phyloP scores from a whole-genome alignment of 2,797 vertebrate species.

The Eulemur coronatus region DNA sequence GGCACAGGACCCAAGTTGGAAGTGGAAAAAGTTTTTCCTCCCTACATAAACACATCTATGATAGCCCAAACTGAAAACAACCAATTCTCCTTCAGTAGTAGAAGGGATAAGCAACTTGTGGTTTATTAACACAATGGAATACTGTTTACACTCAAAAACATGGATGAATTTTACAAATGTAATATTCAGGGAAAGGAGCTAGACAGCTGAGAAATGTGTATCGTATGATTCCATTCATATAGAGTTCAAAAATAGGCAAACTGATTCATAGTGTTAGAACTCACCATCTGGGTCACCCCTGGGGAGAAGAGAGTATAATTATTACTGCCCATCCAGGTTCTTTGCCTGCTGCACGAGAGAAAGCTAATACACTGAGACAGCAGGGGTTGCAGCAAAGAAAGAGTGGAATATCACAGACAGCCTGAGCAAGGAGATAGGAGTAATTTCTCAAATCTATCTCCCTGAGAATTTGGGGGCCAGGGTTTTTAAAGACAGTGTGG shows the following conservation, averaged over 20 bases:
- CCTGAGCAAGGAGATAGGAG: neutral
- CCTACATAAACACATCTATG: neutral
- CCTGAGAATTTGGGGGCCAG: neutral
- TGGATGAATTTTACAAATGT: constrained; percentile 13
- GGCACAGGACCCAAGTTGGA: neutral
- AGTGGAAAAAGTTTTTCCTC: neutral
- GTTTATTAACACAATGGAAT: neutral
- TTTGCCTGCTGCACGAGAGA: neutral
- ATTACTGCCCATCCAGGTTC: neutral
- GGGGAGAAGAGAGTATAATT: neutral
- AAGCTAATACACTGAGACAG: neutral
- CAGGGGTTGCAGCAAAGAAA: neutral
- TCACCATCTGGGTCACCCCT: neutral
- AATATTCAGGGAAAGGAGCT: neutral
- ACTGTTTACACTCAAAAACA: neutral
- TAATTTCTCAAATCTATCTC: neutral
- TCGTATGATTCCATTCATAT: neutral
- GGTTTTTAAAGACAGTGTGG: neutral
- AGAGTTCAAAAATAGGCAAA: neutral
- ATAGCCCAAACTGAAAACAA: neutral
- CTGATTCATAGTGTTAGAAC: neutral
- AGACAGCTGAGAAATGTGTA: neutral
- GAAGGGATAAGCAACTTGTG: neutral
- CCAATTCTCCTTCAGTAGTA: neutral
- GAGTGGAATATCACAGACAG: neutral